Evolutionary conservation across 1,140 invertebrate species (phyloP), one percentile per base, ranked within the genome.

Genomic region (Drosophila albomicans): DNA sequence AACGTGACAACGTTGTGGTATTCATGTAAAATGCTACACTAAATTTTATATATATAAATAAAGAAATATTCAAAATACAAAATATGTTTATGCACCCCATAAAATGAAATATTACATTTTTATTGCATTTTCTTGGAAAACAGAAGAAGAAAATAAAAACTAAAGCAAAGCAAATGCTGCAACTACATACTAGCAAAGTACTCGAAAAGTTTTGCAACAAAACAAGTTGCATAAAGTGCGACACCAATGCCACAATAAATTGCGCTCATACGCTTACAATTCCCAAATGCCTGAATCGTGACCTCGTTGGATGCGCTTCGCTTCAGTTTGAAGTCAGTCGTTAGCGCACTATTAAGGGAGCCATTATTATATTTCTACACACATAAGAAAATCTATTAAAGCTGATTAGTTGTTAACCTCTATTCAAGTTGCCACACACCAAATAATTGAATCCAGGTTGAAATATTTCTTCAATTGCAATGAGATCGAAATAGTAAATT

Each of bases 221-320:
- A 30, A 52, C 25, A 52, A 25, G 48, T 49, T 49, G 49, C 49
- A 52, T 52, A 15, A 52, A 52, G 11, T 52, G 51, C 51, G 28
- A 38, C 52, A 38, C 5, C 52, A 56, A 38, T 56, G 52, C 30
- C 13, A 56, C 52, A 56, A 52, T 48, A 35, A 48, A 48, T 64
- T 64, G 48, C 28, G 48, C 28, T 52, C 51, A 52, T 52, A 52
- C 46, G 32, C 32, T 43, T 30, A 54, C 54, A 54, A 65, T 65
- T 65, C 38, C 25, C 51, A 43, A 65, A 56, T 13, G 38, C 25
- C 54, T 45, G 30, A 65, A 56, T 10, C 38, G 38, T 16, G 49
- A 54, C 63, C 59, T 62, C 52, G 32, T 5, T 38, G 52, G 15
- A 56, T 38, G 52, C 32, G 52, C 58, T 62, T 16, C 25, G 43